Evolutionary conservation across 2,113 vertebrate species (phyloP).

Genomic region (Narcine bancroftii): DNA sequence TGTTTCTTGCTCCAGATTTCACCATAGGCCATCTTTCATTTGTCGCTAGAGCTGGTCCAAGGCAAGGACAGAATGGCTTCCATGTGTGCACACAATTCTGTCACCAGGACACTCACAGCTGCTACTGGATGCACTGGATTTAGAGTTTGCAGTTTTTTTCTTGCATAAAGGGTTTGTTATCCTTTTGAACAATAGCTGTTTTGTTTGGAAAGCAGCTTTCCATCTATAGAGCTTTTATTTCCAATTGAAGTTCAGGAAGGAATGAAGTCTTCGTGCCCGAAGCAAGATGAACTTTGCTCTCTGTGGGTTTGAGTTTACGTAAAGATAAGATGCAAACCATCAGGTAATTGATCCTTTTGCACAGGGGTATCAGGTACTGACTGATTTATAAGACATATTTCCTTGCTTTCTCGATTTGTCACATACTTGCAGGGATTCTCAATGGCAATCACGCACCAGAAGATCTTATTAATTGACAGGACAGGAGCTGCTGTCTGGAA

Average conservation of each 20-base stretch:
- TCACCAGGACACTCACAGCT: too few species aligned
- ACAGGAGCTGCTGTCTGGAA: background rate
- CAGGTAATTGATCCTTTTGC: background rate
- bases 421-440: background rate
- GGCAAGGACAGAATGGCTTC: too few species aligned
- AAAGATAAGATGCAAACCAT: background rate
- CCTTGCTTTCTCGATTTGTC: background rate
- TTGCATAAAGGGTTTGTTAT: background rate
- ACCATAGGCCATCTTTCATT: too few species aligned
- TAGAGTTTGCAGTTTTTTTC: too few species aligned
- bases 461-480: background rate
- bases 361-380: background rate
- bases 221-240: background rate
- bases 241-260: background rate
- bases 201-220: background rate
- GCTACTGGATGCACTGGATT: too few species aligned
- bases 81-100: too few species aligned
- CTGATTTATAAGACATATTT: background rate
- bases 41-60: too few species aligned
- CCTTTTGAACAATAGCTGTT: background rate
- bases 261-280: background rate
- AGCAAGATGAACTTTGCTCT: background rate
- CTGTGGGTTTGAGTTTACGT: background rate
- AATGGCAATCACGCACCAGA: background rate
- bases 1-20: too few species aligned